Evolutionary conservation across 2,888 invertebrate genomes (phyloP), one percentile per base, ranked within the genome.

Genomic region (Cosmorhoe ocellata): DNA sequence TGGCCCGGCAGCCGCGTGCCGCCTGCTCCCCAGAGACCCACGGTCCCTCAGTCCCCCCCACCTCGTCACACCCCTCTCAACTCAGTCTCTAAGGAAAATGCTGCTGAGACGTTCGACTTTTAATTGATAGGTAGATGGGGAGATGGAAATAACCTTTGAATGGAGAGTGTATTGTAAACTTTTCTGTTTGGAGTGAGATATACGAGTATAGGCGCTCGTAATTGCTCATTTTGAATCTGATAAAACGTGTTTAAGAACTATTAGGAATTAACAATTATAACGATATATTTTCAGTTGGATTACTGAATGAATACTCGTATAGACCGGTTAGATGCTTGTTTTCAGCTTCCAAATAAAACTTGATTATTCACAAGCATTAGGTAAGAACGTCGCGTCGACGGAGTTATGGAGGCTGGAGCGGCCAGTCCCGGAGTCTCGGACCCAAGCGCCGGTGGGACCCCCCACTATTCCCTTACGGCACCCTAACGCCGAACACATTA

Each of bases 1-100:
- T 79, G 85, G 84, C 86, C 85, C 84, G 72, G 79, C 83, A 72
- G 81, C 82, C 75, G 74, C 76, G 74, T 68, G 79, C 83, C 86
- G 83, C 88, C 88, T 75, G 85, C 81, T 84, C 88, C 79, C 87
- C 5, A 9, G 84, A 78, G 89, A 81, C 66, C 52, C 60, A 48
- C 61, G 43, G 55, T 59, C 49, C 64, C 56, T 61, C 56, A 31
- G 38, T 13, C 61, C 63, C 49, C 49, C 62, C 47, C 66, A 55
- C 53, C 49, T 39, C 52, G 24, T 44, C 56, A 43, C 49, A 39
- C 51, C 48, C 52, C 49, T 53, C 58, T 59, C 47, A 59, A 46
- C 58, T 51, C 67, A 58, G 71, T 81, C 81, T 79, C 81, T 66
- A 72, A 79, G 78, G 81, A 79, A 83, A 82, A 83, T 78, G 71